Evolutionary conservation across 2,797 vertebrate genomes (phyloP), one percentile per base, ranked within the genome.

Genomic region (Antennarius maculatus): DNA sequence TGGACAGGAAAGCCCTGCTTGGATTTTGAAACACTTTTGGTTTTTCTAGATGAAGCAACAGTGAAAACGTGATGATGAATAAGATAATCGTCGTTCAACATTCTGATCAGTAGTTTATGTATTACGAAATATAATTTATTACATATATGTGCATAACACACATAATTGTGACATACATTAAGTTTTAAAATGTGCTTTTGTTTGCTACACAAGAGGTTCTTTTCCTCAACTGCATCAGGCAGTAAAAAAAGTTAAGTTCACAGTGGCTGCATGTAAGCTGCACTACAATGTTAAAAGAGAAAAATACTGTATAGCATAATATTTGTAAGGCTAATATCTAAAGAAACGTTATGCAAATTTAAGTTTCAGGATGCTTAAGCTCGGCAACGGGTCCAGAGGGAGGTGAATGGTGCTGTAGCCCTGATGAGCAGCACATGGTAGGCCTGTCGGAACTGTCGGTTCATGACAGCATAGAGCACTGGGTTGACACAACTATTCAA

Each of bases 401-500:
- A 31, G 54, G 62, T 72, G 37, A 93, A 70, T 2, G 91, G 92
- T 27, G 70, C 39, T 0, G 76, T 43, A 2, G 88, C 89, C 55
- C 64, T 86, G n/a, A 42, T 74, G 39, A 96, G 74, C 74, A 96
- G 71, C 17, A 84, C 67, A 9, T 56, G 45, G 28, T 97, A 96
- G 13, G 94, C 93, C 69, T 95, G 93, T 37, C 90, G 91, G 84
- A 97, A 97, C 80, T 95, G 95, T 0, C 92, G 86, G 84, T 96
- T 97, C 95, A 97, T 95, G 70, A 94, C 91, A 0, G 94, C 94
- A 0, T 97, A 97, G 59, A 97, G 93, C 50, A 97, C 53, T 0
- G 96, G 96, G 82, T 97, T 97, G 66, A 96, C 95, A 65, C 95
- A 97, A 77, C 94, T 94, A 70, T 96, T 97, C 55, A 97, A 91